Base-by-base conservation (phyloP, 2,113 vertebrate genomes). In the Prionailurus viverrinus region DNA sequence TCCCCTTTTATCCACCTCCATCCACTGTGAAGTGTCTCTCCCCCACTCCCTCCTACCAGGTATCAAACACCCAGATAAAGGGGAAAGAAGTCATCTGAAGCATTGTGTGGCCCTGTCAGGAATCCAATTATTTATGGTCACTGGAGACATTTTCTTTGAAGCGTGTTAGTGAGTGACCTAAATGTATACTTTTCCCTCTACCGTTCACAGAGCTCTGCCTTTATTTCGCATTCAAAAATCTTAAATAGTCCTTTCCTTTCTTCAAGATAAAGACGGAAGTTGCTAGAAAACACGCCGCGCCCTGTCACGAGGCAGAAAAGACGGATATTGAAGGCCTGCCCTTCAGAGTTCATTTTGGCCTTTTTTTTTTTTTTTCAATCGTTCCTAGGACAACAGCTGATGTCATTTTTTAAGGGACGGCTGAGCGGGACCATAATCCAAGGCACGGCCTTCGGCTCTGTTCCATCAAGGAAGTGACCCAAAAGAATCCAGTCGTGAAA, bases 121-220 rank as follows among this genome's bases (percentile, higher is more conserved):
- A 97, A 97, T 94, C 97, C 96, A 98, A 97, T 98, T 98, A 98
- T 97, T 91, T 92, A 89, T 86, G 95, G 97, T 96, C 96, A 83
- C 94, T 31, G 95, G 96, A 97, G 93, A 97, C 85, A 31, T 74
- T 93, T 94, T 89, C 93, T 89, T 87, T 94, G 51, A 91, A 95
- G 93, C 58, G 63, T 63, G 66, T 66, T 94, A 78, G 91, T 74
- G 74, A 93, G 82, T 95, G 97, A 97, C 97, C 97, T 96, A 97
- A 92, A 97, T 96, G 86, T 82, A 76, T 39, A 25, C 71, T 55
- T 87, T 94, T 94, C 82, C 74, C 91, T n/a, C 76, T 53, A 5
- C 78, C 27, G 5, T 69, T 51, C 65, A 45, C 16, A 5, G 48
- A 36, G 1, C 63, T 63, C 58, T 86, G 89, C 82, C 33, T 91